A percentile compares a stretch with the other conserved stretches of the same genome.
Evolutionary conservation across 1,140 invertebrate species (phyloP).

Genomic region (Potamilus streckersoni): DNA sequence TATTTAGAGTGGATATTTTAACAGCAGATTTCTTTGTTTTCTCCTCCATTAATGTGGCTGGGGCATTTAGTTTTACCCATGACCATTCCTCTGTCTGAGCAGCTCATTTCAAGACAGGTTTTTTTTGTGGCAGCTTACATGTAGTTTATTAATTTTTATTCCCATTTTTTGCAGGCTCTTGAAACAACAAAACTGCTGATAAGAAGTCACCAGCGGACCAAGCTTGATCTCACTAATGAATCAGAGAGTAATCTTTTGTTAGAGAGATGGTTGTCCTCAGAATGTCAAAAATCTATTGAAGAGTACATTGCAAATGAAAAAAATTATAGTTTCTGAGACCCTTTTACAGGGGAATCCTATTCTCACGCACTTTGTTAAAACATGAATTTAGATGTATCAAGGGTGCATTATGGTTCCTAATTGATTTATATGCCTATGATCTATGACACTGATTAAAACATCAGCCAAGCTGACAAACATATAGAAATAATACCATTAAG

Average conservation of each 20-base stretch:
- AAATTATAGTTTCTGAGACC: constrained; percentile 45
- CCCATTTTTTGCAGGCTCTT: constrained; percentile 50
- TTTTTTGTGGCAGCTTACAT: neutral
- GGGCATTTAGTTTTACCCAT: too few species aligned
- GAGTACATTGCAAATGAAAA: constrained; percentile 58
- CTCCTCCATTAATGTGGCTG: too few species aligned
- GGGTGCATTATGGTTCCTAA: too few species aligned
- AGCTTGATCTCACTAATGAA: constrained; percentile 72
- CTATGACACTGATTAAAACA: too few species aligned
- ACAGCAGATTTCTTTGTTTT: too few species aligned
- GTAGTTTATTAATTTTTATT: neutral
- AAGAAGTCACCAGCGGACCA: constrained; percentile 57
- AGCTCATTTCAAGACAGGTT: neutral
- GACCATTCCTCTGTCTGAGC: neutral
- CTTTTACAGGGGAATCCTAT: too few species aligned
- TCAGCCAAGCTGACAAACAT: too few species aligned
- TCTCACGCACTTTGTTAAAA: too few species aligned
- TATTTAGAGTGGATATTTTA: too few species aligned
- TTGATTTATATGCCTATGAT: too few species aligned
- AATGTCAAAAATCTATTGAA: constrained; percentile 68
- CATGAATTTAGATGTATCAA: too few species aligned
- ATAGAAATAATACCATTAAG: too few species aligned
- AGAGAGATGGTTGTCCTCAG: constrained; percentile 73
- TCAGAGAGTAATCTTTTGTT: constrained; percentile 72
- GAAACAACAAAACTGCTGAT: constrained; percentile 62